Evolutionary conservation across 2,113 vertebrate species (phyloP).

Genomic region (Prunella himalayana): DNA sequence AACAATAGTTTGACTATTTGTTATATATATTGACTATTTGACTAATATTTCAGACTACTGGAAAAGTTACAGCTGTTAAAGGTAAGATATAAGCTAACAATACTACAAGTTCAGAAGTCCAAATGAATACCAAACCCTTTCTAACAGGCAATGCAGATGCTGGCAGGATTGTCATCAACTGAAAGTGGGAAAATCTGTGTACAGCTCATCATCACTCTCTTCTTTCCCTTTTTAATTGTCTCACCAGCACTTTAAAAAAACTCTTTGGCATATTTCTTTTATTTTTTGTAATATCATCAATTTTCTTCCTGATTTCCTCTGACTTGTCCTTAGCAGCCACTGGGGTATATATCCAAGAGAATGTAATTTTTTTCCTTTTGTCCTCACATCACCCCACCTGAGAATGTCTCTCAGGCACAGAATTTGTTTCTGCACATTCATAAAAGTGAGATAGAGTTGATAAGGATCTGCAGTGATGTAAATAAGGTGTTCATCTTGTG

Average conservation of each 20-base stretch:
- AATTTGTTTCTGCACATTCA: neutral
- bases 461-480: neutral
- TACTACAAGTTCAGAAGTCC: neutral
- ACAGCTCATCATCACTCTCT: too few species aligned
- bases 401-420: neutral
- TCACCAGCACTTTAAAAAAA: neutral
- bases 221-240: neutral
- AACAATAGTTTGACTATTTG: neutral
- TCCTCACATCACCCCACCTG: neutral
- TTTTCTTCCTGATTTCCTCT: neutral
- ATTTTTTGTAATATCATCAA: neutral
- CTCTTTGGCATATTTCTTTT: neutral
- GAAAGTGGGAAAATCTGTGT: neutral
- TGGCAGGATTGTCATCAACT: neutral
- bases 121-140: neutral
- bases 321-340: neutral
- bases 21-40: too few species aligned
- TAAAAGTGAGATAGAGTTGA: neutral
- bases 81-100: neutral
- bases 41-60: neutral
- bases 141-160: neutral
- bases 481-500: neutral
- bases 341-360: neutral
- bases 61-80: neutral
- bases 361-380: neutral